Percentiles rank a stretch among this genome's conserved stretches.
These are phyloP conservation scores for Motacilla alba DNA, from an alignment of 2,113 vertebrate genomes.

Conservation along the genomic window DNA sequence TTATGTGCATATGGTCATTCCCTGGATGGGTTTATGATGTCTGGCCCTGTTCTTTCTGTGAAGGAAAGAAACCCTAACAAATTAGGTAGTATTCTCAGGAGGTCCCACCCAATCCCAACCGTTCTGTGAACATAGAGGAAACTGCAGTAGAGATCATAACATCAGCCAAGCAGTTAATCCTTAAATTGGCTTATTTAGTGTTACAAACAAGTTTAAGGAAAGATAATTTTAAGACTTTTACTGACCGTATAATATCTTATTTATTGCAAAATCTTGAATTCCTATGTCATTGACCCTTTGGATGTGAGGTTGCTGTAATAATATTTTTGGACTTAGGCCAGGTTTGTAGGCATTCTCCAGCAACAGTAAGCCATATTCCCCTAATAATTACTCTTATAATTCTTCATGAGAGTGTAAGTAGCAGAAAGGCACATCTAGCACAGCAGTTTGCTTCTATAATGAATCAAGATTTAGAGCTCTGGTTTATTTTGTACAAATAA, in stretches of 20 bases:
- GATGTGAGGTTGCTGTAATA: not conserved
- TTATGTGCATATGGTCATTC: fast-evolving
- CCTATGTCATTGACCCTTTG: not conserved
- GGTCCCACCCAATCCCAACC: not conserved
- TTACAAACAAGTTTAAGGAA: not conserved
- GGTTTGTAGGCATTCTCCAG: not conserved
- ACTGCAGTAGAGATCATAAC: not conserved
- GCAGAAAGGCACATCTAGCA: not conserved
- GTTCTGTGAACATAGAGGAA: not conserved
- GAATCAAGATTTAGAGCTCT: not conserved
- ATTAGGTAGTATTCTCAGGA: not conserved
- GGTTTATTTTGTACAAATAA: not conserved
- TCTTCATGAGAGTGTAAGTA: not conserved
- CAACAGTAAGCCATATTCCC: not conserved
- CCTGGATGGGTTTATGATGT: not conserved
- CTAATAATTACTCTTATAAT: not conserved
- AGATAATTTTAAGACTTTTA: not conserved
- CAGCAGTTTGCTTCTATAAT: not conserved
- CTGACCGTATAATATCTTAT: not conserved
- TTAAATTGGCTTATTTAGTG: not conserved
- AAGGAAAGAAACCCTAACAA: not conserved
- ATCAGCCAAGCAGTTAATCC: not conserved
- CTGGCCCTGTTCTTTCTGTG: not conserved
- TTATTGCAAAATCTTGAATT: not conserved
- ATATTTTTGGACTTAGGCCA: not conserved